phyloP scores from a whole-genome alignment of 2,888 invertebrate species.

The Leistus spinibarbis region DNA sequence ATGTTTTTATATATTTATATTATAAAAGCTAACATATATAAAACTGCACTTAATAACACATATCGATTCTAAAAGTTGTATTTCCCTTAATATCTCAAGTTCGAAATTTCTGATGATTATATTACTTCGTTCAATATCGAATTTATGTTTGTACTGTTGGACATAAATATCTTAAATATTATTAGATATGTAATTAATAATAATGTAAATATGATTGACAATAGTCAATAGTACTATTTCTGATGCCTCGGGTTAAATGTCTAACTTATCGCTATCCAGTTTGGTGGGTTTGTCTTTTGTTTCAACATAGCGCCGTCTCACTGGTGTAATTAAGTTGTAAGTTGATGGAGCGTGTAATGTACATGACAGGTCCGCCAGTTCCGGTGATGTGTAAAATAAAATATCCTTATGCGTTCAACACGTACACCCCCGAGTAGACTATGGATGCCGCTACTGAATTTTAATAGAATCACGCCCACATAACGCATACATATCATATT shows the following conservation, averaged over 20 bases:
- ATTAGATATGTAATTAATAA: neutral
- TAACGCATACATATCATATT: neutral
- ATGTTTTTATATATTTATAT: no score
- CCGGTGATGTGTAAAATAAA: neutral
- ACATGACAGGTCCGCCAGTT: constrained; percentile 3
- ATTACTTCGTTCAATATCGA: no score
- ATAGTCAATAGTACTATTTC: neutral
- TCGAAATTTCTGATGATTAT: no score
- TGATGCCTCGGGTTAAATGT: neutral
- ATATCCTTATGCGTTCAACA: neutral
- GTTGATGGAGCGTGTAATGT: constrained; percentile 11
- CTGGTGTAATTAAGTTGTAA: constrained; percentile 5
- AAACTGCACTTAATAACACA: no score
- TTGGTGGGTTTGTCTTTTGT: neutral
- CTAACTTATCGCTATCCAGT: neutral
- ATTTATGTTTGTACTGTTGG: no score
- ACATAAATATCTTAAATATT: no score
- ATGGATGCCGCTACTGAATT: neutral
- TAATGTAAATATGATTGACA: no score
- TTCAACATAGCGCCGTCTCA: neutral
- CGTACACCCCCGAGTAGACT: neutral
- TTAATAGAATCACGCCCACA: neutral
- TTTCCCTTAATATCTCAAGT: no score
- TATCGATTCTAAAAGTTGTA: no score
- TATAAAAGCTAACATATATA: no score